Conservation (phyloP, 2,888 invertebrate species). For the Zaprionus bogoriensis region DNA sequence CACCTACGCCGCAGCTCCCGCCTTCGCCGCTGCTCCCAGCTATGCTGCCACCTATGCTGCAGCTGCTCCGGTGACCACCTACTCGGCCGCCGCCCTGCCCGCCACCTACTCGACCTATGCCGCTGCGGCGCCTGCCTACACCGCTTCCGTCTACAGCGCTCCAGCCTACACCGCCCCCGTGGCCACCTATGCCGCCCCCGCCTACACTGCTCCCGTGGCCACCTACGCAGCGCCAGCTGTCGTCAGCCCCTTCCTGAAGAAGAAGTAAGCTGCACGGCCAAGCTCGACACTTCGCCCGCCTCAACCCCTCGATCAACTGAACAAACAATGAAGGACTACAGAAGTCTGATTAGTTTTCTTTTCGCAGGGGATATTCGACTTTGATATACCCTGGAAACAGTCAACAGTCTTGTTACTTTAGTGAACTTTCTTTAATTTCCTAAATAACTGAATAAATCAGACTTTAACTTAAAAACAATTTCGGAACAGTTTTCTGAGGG, state of each 20-base stretch:
- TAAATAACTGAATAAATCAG: no score
- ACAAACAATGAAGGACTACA: neutral
- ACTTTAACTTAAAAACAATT: no score
- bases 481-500: no score
- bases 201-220: conserved; percentile 41
- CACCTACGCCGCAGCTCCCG: conserved; percentile 40
- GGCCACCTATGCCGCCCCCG: conserved; percentile 38
- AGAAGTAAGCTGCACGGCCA: conserved; percentile 73
- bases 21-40: conserved; percentile 48
- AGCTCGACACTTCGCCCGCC: neutral
- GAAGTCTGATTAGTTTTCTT: neutral
- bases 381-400: no score
- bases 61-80: conserved; percentile 54
- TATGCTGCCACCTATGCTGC: conserved; percentile 54
- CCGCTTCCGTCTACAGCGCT: conserved; percentile 47
- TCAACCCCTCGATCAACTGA: neutral
- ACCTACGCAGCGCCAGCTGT: conserved; percentile 49
- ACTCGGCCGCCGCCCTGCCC: conserved; percentile 46
- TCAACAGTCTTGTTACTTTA: no score
- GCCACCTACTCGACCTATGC: conserved; percentile 54
- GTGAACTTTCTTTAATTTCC: no score
- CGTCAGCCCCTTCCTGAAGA: conserved; percentile 66
- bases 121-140: conserved; percentile 48
- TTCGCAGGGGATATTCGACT: no score
- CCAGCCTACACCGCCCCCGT: conserved; percentile 56